Evolutionary conservation across 2,797 vertebrate species (phyloP).

Genomic region (Tamandua tetradactyla): DNA sequence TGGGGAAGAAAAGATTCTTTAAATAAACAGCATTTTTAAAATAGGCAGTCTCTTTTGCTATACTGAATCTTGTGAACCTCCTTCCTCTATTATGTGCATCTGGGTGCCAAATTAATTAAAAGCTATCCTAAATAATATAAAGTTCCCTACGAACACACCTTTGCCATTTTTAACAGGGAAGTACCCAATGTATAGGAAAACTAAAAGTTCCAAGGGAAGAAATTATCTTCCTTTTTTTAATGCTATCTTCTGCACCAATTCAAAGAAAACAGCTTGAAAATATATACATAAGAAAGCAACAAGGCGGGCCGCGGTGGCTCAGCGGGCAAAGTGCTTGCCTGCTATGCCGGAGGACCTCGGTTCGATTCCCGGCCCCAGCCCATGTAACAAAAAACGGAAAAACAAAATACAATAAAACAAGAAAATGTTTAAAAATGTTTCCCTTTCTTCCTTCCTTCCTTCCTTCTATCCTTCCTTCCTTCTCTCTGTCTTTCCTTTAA

Average conservation of each 20-base stretch:
- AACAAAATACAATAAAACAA: no score
- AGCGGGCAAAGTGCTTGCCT: no score
- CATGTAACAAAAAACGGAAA: no score
- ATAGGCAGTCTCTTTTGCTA: slow-evolving; percentile 68
- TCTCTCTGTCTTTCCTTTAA: no score
- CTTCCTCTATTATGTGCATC: slow-evolving; percentile 62
- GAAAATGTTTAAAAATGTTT: no score
- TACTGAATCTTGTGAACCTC: slow-evolving; percentile 65
- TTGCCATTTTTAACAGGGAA: slow-evolving; percentile 44
- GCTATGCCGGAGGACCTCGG: no score
- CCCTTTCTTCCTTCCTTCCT: no score
- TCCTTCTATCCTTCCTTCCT: no score
- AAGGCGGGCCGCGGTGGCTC: no score
- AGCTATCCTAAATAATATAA: slow-evolving; percentile 28
- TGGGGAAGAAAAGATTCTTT: slow-evolving; percentile 73
- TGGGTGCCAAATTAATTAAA: slow-evolving; percentile 46
- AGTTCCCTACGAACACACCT: background rate
- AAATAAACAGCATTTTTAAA: slow-evolving; percentile 79
- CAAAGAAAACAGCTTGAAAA: slow-evolving; percentile 52
- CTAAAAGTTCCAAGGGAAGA: slow-evolving; percentile 21
- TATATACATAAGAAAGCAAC: slow-evolving; percentile 47
- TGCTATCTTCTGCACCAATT: background rate
- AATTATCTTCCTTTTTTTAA: background rate
- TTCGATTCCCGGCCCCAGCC: no score
- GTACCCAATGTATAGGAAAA: slow-evolving; percentile 21